Percentiles rank a stretch among this genome's conserved stretches.
Conservation (phyloP, 2,113 vertebrate species). For the Cyphomyrus discorhynchus region DNA sequence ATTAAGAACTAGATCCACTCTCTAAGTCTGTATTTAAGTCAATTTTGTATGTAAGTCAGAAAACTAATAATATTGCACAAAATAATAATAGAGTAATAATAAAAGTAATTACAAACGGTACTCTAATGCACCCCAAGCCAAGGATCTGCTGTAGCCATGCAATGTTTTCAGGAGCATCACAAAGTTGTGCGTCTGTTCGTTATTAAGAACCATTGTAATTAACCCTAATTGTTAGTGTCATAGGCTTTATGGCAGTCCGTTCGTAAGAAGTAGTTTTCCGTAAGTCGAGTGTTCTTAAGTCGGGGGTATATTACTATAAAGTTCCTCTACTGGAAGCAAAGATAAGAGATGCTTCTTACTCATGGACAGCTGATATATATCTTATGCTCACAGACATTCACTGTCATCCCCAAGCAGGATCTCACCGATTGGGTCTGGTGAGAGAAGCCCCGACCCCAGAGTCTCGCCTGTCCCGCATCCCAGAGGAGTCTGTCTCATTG, state of each 20-base stretch:
- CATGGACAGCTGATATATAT: background rate
- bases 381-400: background rate
- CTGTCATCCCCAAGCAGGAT: background rate
- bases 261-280: background rate
- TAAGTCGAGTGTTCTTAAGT: background rate
- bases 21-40: background rate
- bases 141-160: background rate
- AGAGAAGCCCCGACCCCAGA: slow-evolving; percentile 91
- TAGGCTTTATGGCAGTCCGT: background rate
- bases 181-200: background rate
- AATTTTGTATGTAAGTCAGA: background rate
- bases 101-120: background rate
- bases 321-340: background rate
- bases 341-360: background rate
- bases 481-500: slow-evolving; percentile 70
- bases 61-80: background rate
- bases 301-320: background rate
- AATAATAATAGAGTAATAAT: background rate
- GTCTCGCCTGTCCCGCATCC: slow-evolving; percentile 82
- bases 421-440: slow-evolving; percentile 86
- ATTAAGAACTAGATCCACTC: background rate
- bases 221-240: background rate
- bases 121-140: background rate
- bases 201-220: background rate
- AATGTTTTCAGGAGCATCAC: background rate